phyloP scores from a whole-genome alignment of 2,888 invertebrate genomes.

The Hedya salicella region DNA sequence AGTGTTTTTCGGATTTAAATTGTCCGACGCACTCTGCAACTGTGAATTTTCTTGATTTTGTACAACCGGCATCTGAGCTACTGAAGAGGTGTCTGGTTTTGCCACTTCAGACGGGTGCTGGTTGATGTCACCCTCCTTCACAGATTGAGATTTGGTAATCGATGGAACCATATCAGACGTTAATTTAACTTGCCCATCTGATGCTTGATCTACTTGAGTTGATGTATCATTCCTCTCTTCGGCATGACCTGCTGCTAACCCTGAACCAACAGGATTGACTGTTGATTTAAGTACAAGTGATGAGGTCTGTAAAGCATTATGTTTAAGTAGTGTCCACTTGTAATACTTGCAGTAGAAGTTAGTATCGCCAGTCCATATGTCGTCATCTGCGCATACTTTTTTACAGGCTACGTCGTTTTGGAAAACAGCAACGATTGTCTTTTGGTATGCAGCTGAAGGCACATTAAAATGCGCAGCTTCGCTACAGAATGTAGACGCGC shows the following conservation, averaged over 20 bases:
- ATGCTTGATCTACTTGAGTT: background rate
- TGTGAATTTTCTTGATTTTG: conserved; percentile 1
- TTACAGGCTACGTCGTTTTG: conserved; percentile 57
- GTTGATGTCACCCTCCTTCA: conserved; percentile 4
- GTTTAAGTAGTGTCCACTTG: conserved; percentile 65
- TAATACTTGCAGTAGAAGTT: conserved; percentile 75
- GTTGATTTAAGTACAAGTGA: conserved; percentile 10
- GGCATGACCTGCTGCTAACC: background rate
- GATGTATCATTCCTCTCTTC: background rate
- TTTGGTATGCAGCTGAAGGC: conserved; percentile 57
- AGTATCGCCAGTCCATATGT: conserved; percentile 58
- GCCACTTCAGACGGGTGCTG: conserved; percentile 7
- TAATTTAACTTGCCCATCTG: conserved; percentile 6
- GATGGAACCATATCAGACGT: conserved; percentile 4
- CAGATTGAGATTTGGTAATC: conserved; percentile 1
- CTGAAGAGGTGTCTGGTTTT: conserved; percentile 14
- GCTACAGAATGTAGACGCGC: conserved; percentile 60
- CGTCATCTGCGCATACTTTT: conserved; percentile 63
- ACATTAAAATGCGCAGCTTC: conserved; percentile 64
- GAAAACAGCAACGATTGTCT: conserved; percentile 55
- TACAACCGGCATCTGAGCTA: background rate
- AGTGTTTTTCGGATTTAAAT: background rate
- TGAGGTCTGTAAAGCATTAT: conserved; percentile 49
- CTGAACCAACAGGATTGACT: conserved; percentile 24
- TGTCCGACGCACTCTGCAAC: background rate